A percentile compares a stretch with the other conserved stretches of the same genome.
These are phyloP conservation scores for Andrena marginata DNA, from an alignment of 2,888 invertebrate genomes.

Conservation along the genomic window DNA sequence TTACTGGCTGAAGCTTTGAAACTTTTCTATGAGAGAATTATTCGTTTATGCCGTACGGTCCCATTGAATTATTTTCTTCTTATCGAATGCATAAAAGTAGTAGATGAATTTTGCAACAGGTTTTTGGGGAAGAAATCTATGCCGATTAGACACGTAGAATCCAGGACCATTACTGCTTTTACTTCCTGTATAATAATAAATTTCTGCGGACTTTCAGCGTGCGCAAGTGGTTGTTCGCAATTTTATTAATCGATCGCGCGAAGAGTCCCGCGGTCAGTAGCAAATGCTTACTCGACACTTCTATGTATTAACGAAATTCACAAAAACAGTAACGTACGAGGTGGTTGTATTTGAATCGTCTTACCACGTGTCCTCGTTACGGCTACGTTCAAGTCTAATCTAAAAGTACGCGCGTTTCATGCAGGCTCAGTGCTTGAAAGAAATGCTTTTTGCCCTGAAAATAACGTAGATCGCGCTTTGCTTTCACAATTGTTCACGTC, in stretches of 20 bases:
- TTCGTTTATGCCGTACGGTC: too few relatives aligned
- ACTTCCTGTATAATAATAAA: too few relatives aligned
- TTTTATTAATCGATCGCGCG: neutral
- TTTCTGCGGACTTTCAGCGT: neutral
- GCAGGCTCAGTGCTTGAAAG: slow-evolving; percentile 48
- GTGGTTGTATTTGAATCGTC: slow-evolving; percentile 7
- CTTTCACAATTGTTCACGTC: slow-evolving; percentile 38
- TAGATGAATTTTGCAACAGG: too few relatives aligned
- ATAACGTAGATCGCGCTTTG: slow-evolving; percentile 50
- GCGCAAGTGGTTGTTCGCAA: neutral
- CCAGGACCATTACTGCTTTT: too few relatives aligned
- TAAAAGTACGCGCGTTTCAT: slow-evolving; percentile 39
- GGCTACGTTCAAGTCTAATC: slow-evolving; percentile 16
- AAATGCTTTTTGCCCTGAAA: slow-evolving; percentile 43
- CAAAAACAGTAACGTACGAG: neutral
- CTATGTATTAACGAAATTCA: neutral
- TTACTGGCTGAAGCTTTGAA: too few relatives aligned
- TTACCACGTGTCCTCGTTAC: slow-evolving; percentile 60
- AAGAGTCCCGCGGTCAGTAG: neutral
- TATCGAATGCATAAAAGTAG: too few relatives aligned
- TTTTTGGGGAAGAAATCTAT: too few relatives aligned
- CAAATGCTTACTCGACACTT: neutral
- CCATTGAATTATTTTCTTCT: too few relatives aligned
- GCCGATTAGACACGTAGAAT: too few relatives aligned
- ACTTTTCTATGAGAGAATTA: too few relatives aligned